A percentile compares a stretch with the other conserved stretches of the same genome.
Conservation (phyloP, 2,113 vertebrate species). For the Callospermophilus lateralis region DNA sequence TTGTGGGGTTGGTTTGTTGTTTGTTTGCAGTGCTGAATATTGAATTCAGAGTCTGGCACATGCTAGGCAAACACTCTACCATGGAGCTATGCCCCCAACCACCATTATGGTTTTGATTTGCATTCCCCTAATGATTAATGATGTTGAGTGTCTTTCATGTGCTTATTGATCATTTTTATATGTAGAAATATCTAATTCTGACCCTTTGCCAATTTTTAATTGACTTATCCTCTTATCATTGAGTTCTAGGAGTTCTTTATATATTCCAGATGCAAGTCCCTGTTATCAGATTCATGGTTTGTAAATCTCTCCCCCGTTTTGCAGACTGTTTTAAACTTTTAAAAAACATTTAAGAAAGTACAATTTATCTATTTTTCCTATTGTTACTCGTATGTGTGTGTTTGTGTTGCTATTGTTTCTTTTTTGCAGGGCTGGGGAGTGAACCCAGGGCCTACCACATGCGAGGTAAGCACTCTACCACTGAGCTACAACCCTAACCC, state of each 20-base stretch:
- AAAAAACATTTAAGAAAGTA: background rate
- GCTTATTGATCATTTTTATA: background rate
- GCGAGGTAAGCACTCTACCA: background rate
- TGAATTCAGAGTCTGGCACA: background rate
- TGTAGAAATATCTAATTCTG: conserved; percentile 4
- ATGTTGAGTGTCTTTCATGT: background rate
- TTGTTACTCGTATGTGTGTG: too few species aligned
- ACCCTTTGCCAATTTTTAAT: background rate
- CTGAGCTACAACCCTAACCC: background rate
- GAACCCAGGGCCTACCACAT: background rate
- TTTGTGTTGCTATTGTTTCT: background rate
- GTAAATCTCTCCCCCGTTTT: background rate
- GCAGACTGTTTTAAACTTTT: background rate
- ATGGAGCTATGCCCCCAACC: background rate
- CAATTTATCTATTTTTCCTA: background rate
- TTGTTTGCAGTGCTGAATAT: too few species aligned
- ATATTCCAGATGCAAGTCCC: background rate
- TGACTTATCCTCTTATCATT: background rate
- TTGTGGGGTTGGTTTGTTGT: background rate
- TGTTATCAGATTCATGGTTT: conserved; percentile 3
- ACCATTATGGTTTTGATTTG: background rate
- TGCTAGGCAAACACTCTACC: background rate
- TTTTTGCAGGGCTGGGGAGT: background rate
- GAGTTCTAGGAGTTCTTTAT: background rate
- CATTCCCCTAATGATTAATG: background rate